These are phyloP conservation scores for Nemotelus pantherinus DNA, from an alignment of 2,888 invertebrate genomes.

Conservation along the genomic window DNA sequence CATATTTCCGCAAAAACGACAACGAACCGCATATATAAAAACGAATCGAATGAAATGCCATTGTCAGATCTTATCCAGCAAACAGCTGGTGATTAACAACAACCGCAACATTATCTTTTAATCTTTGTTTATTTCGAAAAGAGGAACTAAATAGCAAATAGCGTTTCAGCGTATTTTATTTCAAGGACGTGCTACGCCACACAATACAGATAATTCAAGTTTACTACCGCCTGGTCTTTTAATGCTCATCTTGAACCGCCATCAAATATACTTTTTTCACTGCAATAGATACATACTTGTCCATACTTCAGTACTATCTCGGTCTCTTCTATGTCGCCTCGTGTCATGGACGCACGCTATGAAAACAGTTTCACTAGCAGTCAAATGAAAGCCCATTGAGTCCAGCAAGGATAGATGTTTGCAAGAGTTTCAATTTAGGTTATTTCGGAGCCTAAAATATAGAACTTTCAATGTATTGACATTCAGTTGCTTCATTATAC, in stretches of 20 bases:
- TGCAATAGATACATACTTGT: background rate
- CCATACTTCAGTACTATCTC: constrained; percentile 18
- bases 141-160: constrained; percentile 35
- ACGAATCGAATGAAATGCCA: background rate
- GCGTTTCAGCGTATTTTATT: constrained; percentile 40
- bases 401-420: too few relatives aligned
- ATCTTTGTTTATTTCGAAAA: constrained; percentile 41
- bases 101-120: constrained; percentile 40
- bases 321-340: background rate
- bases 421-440: too few relatives aligned
- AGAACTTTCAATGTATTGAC: too few relatives aligned
- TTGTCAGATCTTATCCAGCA: constrained; percentile 22
- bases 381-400: too few relatives aligned
- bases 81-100: constrained; percentile 41
- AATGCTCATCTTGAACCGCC: constrained; percentile 30
- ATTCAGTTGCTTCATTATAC: too few relatives aligned
- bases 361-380: background rate
- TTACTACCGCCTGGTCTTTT: constrained; percentile 32
- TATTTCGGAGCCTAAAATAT: too few relatives aligned
- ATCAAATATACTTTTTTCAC: constrained; percentile 40
- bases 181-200: constrained; percentile 38
- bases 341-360: background rate
- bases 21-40: background rate
- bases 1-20: background rate
- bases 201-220: constrained; percentile 37